Evolutionary conservation across 2,113 vertebrate genomes (phyloP), one percentile per base, ranked within the genome.

Genomic region (Heterocephalus glaber): DNA sequence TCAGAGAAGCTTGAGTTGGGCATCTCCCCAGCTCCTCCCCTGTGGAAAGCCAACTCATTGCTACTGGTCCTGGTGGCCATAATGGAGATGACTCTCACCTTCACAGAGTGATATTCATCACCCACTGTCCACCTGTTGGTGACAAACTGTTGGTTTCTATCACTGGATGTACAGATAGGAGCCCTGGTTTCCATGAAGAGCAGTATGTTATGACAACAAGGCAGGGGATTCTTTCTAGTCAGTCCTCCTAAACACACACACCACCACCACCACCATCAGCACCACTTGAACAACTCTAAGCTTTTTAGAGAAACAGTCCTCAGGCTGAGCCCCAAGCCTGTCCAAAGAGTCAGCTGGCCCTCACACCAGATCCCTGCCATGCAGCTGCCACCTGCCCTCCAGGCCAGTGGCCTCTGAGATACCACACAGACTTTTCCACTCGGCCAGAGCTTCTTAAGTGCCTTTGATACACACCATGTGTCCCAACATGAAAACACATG

Each of bases 391-490:
- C 35, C 87, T 54, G 47, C 38, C n/a, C 91, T 92, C n/a, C 60
- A 92, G 80, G 93, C 93, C 93, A 95, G 89, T 60, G 38, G 95
- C 41, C 87, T n/a, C 90, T 44, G 66, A 95, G 56, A 97, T 97
- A 93, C 95, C 96, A 95, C 0, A 17, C 90, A 95, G 95, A 95
- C 84, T 95, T 97, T 97, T 97, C 95, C 96, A 97, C 74, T 91
- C 19, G 2, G 88, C 90, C 80, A 72, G 89, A 93, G 77, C 77
- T 97, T 94, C 97, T 94, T 93, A 96, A 97, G 93, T 88, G 87
- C 93, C 88, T 93, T 96, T 97, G 95, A 98, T 96, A 97, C 19
- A 96, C 95, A 95, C 95, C 97, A 97, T 96, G 95, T 97, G 97
- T 97, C 93, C 89, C 92, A 84, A 96, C 54, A 96, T 84, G 92